A percentile compares a stretch with the other conserved stretches of the same genome.
Conservation (phyloP, 2,113 vertebrate species). For the Natator depressus region DNA sequence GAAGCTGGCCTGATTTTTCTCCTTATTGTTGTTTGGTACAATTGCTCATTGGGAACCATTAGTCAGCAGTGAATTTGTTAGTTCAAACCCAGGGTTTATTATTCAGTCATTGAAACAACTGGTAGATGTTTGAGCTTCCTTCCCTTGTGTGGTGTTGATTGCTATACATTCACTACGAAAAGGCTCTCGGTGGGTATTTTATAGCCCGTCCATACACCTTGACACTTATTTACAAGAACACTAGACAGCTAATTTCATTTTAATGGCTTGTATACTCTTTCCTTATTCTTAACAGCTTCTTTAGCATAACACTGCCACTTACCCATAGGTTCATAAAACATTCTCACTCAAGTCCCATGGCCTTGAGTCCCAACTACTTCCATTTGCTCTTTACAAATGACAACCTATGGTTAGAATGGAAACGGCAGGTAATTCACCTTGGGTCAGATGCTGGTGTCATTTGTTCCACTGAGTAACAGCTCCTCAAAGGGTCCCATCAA, state of each 20-base stretch:
- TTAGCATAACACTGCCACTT: not conserved
- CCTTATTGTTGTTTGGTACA: not conserved
- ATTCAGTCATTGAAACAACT: not conserved
- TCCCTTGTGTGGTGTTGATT: not conserved
- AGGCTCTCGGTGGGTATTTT: not conserved
- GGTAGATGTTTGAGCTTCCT: not conserved
- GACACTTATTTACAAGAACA: not conserved
- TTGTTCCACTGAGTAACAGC: not conserved
- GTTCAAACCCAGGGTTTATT: not conserved
- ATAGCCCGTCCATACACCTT: not conserved
- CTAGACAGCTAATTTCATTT: not conserved
- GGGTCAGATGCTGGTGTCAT: not conserved
- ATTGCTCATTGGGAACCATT: not conserved
- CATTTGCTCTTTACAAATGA: not conserved
- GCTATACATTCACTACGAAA: not conserved
- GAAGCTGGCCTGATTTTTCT: not conserved
- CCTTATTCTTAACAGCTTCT: not conserved
- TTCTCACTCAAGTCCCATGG: not conserved
- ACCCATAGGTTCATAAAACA: not conserved
- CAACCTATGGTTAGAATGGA: not conserved
- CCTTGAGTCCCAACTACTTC: not conserved
- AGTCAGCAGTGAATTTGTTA: not conserved
- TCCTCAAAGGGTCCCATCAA: not conserved
- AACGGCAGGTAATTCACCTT: not conserved
- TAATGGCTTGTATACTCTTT: constrained; percentile 1